A percentile compares a stretch with the other conserved stretches of the same genome.
phyloP scores from a whole-genome alignment of 1,140 invertebrate species.

The Drosophila kohkoa region DNA sequence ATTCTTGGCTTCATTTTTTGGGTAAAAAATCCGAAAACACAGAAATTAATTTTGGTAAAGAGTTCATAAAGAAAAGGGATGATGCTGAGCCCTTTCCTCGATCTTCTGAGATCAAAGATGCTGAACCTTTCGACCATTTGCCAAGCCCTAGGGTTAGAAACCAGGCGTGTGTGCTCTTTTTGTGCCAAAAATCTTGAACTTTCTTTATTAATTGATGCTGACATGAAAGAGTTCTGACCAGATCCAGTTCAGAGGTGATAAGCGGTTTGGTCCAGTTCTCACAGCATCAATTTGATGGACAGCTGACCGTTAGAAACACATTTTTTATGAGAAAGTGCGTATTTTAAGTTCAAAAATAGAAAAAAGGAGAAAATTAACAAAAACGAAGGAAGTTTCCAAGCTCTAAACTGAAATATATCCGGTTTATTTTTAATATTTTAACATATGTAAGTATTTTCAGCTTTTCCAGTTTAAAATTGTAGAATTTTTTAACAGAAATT shows the following conservation, averaged over 20 bases:
- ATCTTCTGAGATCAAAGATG: constrained; percentile 66
- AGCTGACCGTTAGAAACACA: constrained; percentile 66
- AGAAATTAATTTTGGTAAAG: constrained; percentile 69
- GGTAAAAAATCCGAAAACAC: constrained; percentile 43
- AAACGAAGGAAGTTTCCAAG: too few species aligned
- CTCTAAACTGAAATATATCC: background rate
- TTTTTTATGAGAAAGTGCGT: constrained; percentile 21
- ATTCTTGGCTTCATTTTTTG: constrained; percentile 45
- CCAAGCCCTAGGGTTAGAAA: constrained; percentile 31
- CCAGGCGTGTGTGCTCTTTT: constrained; percentile 50
- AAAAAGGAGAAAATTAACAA: too few species aligned
- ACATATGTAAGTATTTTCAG: too few species aligned
- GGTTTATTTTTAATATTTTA: background rate
- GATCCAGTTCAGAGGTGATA: constrained; percentile 59
- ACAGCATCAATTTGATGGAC: constrained; percentile 64
- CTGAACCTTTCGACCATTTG: constrained; percentile 32
- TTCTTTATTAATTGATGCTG: constrained; percentile 73
- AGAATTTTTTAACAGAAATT: constrained; percentile 7
- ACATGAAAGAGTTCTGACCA: constrained; percentile 42
- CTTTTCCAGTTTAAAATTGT: too few species aligned
- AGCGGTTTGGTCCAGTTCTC: constrained; percentile 64
- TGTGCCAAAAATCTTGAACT: constrained; percentile 62
- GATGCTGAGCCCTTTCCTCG: constrained; percentile 51
- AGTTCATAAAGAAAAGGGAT: constrained; percentile 64
- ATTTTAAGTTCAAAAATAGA: background rate